A percentile compares a stretch with the other conserved stretches of the same genome.
phyloP scores from a whole-genome alignment of 2,888 invertebrate species.

The Panopea generosa region DNA sequence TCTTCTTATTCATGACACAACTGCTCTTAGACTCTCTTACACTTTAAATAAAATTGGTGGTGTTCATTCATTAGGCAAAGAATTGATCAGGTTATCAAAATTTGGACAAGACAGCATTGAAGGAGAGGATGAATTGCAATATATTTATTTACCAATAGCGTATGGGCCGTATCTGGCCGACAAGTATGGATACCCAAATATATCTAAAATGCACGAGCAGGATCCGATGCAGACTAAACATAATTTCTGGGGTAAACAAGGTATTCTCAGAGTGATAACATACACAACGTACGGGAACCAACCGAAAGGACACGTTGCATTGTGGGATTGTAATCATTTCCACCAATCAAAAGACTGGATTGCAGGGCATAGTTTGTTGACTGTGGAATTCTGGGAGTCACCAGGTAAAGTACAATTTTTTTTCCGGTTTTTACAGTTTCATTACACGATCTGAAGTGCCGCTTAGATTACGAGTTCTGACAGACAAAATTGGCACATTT shows the following conservation, averaged over 20 bases:
- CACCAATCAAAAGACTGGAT: conserved; percentile 83
- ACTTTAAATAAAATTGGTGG: conserved; percentile 81
- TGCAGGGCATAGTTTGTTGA: conserved; percentile 76
- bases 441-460: too few species aligned
- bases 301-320: conserved; percentile 82
- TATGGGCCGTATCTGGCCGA: conserved; percentile 83
- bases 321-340: conserved; percentile 84
- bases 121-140: conserved; percentile 77
- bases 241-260: conserved; percentile 81
- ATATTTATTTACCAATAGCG: conserved; percentile 82
- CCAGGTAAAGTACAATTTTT: conserved; percentile 73
- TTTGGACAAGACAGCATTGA: conserved; percentile 80
- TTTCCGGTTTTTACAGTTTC: not conserved
- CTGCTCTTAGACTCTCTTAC: conserved; percentile 81
- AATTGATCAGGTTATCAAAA: conserved; percentile 77
- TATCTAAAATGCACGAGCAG: conserved; percentile 75
- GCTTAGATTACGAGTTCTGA: too few species aligned
- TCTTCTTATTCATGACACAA: conserved; percentile 80
- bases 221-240: conserved; percentile 77
- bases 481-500: not conserved
- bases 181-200: conserved; percentile 82
- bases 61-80: conserved; percentile 79
- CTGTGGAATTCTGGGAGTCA: conserved; percentile 84
- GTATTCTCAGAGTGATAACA: conserved; percentile 81
- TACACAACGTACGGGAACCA: conserved; percentile 78